Percentiles rank a stretch among this genome's conserved stretches.
phyloP scores from a whole-genome alignment of 2,888 invertebrate species.

The Caenorhabditis wallacei region DNA sequence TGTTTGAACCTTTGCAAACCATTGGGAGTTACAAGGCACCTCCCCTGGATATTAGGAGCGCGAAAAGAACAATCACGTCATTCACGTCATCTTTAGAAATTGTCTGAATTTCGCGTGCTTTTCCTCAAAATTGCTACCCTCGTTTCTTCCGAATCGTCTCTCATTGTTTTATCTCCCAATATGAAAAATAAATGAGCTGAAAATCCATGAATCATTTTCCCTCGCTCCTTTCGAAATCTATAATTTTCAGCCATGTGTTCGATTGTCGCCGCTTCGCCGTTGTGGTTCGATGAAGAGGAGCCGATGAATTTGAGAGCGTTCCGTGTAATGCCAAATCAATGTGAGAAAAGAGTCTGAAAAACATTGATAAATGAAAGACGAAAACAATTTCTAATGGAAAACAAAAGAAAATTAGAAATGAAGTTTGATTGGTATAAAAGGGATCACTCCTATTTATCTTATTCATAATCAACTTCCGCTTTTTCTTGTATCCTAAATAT shows the following conservation, averaged over 20 bases:
- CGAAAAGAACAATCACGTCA: neutral
- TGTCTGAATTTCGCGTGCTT: neutral
- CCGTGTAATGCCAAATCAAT: slow-evolving; percentile 50
- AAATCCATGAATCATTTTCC: slow-evolving; percentile 21
- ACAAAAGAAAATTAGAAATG: neutral
- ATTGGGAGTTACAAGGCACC: too few relatives aligned
- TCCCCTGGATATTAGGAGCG: too few relatives aligned
- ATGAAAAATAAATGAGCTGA: slow-evolving; percentile 31
- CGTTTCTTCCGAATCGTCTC: neutral
- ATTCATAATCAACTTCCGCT: too few relatives aligned
- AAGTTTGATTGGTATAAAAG: neutral
- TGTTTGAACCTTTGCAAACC: too few relatives aligned
- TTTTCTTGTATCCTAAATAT: too few relatives aligned
- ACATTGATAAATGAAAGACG: neutral
- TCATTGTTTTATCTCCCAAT: neutral
- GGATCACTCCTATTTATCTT: too few relatives aligned
- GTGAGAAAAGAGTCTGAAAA: slow-evolving; percentile 17
- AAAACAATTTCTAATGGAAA: neutral
- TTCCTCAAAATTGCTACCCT: slow-evolving; percentile 11
- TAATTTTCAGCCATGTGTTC: slow-evolving; percentile 37
- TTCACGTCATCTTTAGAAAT: neutral
- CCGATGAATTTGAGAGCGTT: slow-evolving; percentile 53
- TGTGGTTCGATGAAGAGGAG: slow-evolving; percentile 57
- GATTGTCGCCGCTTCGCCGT: slow-evolving; percentile 31
- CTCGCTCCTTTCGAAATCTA: neutral